These are phyloP conservation scores for Chelidonichthys spinosus DNA, from an alignment of 2,797 vertebrate species.

Conservation along the genomic window DNA sequence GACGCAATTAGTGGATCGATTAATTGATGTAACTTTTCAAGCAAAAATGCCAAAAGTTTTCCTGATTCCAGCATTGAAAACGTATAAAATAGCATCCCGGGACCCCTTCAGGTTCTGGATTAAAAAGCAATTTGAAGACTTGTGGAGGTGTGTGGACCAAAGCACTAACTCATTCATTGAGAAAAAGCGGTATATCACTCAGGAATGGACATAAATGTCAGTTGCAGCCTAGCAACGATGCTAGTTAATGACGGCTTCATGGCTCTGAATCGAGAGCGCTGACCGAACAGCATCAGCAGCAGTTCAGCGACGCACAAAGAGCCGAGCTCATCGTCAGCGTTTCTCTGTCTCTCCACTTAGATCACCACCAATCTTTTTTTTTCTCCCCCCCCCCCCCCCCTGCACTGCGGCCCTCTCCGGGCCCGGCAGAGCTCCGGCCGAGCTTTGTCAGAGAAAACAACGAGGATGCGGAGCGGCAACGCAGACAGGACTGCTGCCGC, in stretches of 20 bases:
- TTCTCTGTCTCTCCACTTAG: conserved; percentile 62
- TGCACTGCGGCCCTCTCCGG: conserved; percentile 55
- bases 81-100: neutral
- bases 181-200: neutral
- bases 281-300: conserved; percentile 35
- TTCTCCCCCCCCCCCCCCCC: neutral
- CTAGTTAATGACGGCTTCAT: neutral
- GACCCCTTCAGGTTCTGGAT: neutral
- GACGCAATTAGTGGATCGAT: neutral
- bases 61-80: too few relatives aligned
- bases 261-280: conserved; percentile 5
- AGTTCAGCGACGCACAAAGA: conserved; percentile 34
- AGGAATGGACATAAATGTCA: neutral
- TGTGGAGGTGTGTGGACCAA: neutral
- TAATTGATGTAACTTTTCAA: neutral
- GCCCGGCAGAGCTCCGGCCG: conserved; percentile 48
- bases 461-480: conserved; percentile 48
- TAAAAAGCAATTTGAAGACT: neutral
- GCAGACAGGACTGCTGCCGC: conserved; percentile 62
- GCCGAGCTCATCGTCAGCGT: conserved; percentile 64
- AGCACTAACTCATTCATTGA: neutral
- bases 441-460: conserved; percentile 79
- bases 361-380: conserved; percentile 46
- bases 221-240: neutral
- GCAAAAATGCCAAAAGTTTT: neutral